A percentile compares a stretch with the other conserved stretches of the same genome.
Conservation (phyloP, 2,113 vertebrate genomes). For the Pteruthius melanotis region DNA sequence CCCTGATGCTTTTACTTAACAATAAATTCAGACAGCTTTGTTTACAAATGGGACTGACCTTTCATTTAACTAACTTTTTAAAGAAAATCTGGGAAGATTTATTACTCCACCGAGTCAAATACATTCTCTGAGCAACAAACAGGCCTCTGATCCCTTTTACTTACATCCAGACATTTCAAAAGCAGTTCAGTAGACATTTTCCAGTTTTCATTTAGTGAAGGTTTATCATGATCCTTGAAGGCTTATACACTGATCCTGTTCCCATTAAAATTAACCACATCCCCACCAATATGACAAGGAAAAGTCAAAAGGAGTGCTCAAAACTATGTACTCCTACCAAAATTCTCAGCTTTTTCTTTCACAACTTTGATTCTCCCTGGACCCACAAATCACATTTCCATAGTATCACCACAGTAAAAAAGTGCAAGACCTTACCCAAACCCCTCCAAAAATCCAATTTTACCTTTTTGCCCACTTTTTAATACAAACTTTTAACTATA, state of each 20-base stretch:
- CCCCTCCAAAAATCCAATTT: not conserved
- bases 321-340: not conserved
- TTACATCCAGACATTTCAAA: not conserved
- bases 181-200: not conserved
- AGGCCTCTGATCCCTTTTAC: not conserved
- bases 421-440: not conserved
- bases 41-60: conserved; percentile 29
- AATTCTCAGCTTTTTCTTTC: not conserved
- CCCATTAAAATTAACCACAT: not conserved
- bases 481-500: not conserved
- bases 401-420: not conserved
- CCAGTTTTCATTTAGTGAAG: not conserved
- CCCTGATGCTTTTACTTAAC: not conserved
- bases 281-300: not conserved
- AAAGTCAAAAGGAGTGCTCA: not conserved
- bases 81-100: conserved; percentile 18
- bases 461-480: fast-evolving
- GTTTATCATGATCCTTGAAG: not conserved
- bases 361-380: not conserved
- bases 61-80: not conserved
- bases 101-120: conserved; percentile 2
- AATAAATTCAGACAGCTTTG: not conserved
- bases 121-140: not conserved
- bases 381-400: not conserved
- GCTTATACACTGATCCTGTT: not conserved